These are phyloP conservation scores for Sebastes iracundus DNA, from an alignment of 2,797 vertebrate genomes.

Conservation along the genomic window DNA sequence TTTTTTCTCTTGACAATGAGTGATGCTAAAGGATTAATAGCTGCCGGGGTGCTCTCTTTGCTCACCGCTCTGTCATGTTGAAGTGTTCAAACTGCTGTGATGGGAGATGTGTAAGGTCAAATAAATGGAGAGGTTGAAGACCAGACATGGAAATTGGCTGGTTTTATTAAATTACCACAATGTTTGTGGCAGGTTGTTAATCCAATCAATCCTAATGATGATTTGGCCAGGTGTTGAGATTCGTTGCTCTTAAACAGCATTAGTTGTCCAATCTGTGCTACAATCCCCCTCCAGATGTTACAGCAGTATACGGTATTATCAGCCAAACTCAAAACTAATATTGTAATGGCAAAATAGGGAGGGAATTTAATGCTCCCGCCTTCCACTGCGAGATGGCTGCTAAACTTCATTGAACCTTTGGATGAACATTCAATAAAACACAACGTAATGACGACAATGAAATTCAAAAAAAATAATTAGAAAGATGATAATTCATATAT, in stretches of 20 bases:
- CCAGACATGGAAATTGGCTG: neutral
- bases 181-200: neutral
- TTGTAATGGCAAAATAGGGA: neutral
- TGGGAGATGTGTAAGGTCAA: slow-evolving; percentile 12
- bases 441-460: neutral
- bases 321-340: neutral
- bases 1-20: slow-evolving; percentile 28
- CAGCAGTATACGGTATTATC: neutral
- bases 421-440: neutral
- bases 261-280: neutral
- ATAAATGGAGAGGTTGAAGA: neutral
- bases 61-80: neutral
- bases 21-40: slow-evolving; percentile 38
- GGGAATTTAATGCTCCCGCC: neutral
- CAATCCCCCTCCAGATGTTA: neutral
- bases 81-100: slow-evolving; percentile 8
- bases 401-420: neutral
- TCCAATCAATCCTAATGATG: neutral
- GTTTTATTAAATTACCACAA: neutral
- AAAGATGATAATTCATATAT: neutral
- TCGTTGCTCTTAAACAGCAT: neutral
- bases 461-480: neutral
- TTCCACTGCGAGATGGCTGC: neutral
- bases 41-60: neutral
- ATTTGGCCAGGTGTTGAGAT: neutral